Evolutionary conservation across 2,888 invertebrate genomes (phyloP), one percentile per base, ranked within the genome.

Genomic region (Lamellibrachia satsuma): DNA sequence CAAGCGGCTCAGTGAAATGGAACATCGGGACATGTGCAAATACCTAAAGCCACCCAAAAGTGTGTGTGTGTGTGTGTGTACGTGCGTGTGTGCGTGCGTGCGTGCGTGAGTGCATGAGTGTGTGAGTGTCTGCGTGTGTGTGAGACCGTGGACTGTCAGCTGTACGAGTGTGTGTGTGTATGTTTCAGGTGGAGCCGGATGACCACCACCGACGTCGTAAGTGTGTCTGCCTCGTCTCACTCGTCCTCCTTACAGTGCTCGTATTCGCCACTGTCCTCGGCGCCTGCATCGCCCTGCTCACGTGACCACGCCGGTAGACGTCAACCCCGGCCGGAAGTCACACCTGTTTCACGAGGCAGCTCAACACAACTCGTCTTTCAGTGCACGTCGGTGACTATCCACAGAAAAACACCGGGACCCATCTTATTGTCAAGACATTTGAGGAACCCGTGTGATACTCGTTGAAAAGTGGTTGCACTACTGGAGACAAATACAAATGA

Each of bases 271-370:
- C 92, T 15, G 91, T 91, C 22, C 75, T 91, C 0, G 92, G 92
- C n/a, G 91, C 91, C n/a, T 92, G 92, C 39, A 91, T 92, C 39
- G 91, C 92, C 11, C 52, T 92, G 90, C 90, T 92, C 91, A 22
- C 91, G 39, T 91, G 52, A 55, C 91, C n/a, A 52, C 27, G 15
- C 90, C 1, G 27, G 11, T 22, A 75, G 75, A 75, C 15, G 75
- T 22, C 22, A 4, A 22, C 75, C 75, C 15, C 22, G 75, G 8
- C 75, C 6, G 22, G 75, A 75, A 1, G 22, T 75, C 75, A 75
- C 75, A n/a, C n/a, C 75, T 22, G 75, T 11, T 75, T 75, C 22
- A n/a, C 75, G 75, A 4, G 22, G 75, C 75, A 75, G 75, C 15
- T 75, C 75, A 75, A 6, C 75, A n/a, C 75, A 75, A 22, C n/a